Evolutionary conservation across 2,888 invertebrate species (phyloP).

Genomic region (Brachyopa scutellaris): DNA sequence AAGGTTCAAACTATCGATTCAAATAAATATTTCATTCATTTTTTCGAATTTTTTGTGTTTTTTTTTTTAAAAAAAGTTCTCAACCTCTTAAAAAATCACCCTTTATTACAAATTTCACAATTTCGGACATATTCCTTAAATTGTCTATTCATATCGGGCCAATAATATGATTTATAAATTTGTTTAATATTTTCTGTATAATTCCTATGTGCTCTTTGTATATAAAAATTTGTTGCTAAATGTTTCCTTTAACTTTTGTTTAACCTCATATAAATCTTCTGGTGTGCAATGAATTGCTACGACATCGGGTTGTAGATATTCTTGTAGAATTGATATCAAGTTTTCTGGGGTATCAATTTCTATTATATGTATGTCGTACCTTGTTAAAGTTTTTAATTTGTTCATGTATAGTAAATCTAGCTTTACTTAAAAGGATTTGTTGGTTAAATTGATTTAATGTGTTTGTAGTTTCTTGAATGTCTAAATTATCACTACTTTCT

Average conservation of each 20-base stretch:
- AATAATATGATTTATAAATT: background rate
- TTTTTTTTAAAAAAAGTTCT: too few species aligned
- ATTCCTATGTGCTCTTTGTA: background rate
- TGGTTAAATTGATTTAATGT: too few species aligned
- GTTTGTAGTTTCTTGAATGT: too few species aligned
- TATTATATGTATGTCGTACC: conserved; percentile 46
- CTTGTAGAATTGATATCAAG: conserved; percentile 32
- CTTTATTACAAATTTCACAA: too few species aligned
- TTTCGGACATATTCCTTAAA: conserved; percentile 47
- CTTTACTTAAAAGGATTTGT: too few species aligned
- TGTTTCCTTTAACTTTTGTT: conserved; percentile 14
- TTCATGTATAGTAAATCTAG: too few species aligned
- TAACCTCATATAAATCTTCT: conserved; percentile 32
- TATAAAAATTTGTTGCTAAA: background rate
- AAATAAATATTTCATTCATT: too few species aligned
- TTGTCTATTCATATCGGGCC: conserved; percentile 33
- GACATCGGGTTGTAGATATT: conserved; percentile 39
- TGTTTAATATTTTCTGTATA: background rate
- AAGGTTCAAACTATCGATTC: too few species aligned
- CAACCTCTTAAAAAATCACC: too few species aligned
- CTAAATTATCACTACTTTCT: too few species aligned
- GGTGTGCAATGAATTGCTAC: conserved; percentile 46
- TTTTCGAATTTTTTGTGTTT: too few species aligned
- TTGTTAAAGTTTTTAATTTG: too few species aligned
- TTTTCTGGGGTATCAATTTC: background rate